Conservation (phyloP, 2,888 invertebrate species). For the Drosophila hawaiiensis region DNA sequence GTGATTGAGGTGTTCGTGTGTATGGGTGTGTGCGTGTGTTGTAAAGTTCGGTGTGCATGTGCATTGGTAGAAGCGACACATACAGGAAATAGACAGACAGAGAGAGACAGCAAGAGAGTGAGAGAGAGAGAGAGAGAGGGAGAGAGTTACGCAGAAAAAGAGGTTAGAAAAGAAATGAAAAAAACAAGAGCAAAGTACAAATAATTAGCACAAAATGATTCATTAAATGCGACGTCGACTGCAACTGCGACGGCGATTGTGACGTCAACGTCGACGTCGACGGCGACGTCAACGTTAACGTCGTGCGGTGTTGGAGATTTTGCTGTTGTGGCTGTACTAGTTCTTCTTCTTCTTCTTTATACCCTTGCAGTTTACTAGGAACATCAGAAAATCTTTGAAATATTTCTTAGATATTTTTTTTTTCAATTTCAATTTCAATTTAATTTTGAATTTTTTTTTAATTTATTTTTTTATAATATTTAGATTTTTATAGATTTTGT, state of each 20-base stretch:
- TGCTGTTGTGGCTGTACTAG: not conserved
- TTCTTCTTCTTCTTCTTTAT: not conserved
- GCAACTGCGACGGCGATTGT: slow-evolving; percentile 18
- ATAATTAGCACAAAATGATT: slow-evolving; percentile 63
- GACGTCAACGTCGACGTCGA: slow-evolving; percentile 8
- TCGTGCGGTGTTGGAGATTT: slow-evolving; percentile 19
- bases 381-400: not conserved
- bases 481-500: not conserved
- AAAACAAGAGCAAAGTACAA: slow-evolving; percentile 59
- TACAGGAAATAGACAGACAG: slow-evolving; percentile 13
- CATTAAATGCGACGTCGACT: slow-evolving; percentile 31
- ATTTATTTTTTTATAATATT: not conserved
- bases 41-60: slow-evolving; percentile 26
- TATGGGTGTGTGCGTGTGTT: slow-evolving; percentile 32
- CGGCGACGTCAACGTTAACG: slow-evolving; percentile 17
- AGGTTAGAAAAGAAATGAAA: slow-evolving; percentile 40
- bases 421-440: not conserved
- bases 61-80: slow-evolving; percentile 15
- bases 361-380: slow-evolving; percentile 11
- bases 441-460: not conserved
- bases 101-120: slow-evolving; percentile 26
- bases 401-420: not conserved
- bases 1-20: slow-evolving; percentile 1
- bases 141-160: slow-evolving; percentile 28
- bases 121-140: slow-evolving; percentile 29